A percentile compares a stretch with the other conserved stretches of the same genome.
Conservation (phyloP, 2,888 invertebrate species). For the Furcula furcula region DNA sequence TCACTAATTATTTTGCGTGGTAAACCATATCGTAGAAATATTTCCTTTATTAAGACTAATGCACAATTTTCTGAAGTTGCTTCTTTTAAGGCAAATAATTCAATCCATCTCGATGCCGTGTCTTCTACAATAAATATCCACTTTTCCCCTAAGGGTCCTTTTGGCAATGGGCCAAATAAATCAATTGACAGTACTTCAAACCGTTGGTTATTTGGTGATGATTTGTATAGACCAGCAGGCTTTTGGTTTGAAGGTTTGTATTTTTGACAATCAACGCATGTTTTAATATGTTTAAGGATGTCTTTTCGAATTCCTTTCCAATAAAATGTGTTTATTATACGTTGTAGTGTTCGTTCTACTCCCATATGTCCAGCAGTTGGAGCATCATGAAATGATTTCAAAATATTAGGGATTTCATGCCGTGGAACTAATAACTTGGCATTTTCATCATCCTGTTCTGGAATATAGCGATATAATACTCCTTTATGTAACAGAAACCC, state of each 20-base stretch:
- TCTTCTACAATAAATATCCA: constrained; percentile 22
- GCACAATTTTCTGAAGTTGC: constrained; percentile 16
- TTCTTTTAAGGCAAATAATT: constrained; percentile 12
- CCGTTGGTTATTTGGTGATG: too few species aligned
- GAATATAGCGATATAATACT: constrained; percentile 2
- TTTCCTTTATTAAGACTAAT: constrained; percentile 12
- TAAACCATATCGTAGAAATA: constrained; percentile 26
- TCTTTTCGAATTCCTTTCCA: background rate
- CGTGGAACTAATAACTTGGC: background rate
- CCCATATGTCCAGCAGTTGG: background rate
- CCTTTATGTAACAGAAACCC: constrained; percentile 3
- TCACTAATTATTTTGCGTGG: constrained; percentile 20
- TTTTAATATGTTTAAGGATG: too few species aligned
- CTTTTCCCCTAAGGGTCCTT: constrained; percentile 7
- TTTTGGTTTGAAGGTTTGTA: too few species aligned
- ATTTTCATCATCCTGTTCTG: constrained; percentile 1
- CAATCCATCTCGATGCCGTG: constrained; percentile 21
- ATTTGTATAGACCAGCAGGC: too few species aligned
- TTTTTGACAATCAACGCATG: too few species aligned
- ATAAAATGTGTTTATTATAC: background rate
- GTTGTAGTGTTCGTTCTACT: background rate
- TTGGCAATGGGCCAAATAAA: constrained; percentile 2
- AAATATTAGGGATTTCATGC: background rate
- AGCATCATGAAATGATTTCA: background rate
- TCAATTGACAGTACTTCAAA: too few species aligned